phyloP scores from a whole-genome alignment of 2,797 vertebrate species.

The Hoplostethus atlanticus region DNA sequence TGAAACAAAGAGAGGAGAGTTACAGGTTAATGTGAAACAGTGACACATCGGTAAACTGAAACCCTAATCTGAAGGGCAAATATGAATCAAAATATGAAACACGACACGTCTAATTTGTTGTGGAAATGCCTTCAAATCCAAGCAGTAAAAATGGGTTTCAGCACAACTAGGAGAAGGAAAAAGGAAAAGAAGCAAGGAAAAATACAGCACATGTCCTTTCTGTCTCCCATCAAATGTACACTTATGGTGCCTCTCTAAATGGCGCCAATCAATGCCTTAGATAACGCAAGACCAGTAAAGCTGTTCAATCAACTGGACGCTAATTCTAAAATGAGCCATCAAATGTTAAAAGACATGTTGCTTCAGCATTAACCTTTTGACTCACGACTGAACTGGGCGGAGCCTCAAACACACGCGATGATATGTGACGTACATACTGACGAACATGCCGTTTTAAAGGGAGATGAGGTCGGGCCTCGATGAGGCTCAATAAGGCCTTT shows the following conservation, averaged over 20 bases:
- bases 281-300: conserved; percentile 4
- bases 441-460: conserved; percentile 11
- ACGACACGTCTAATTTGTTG: too few relatives aligned
- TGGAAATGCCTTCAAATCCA: too few relatives aligned
- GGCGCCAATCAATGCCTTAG: conserved; percentile 9
- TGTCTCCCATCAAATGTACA: too few relatives aligned
- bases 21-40: too few relatives aligned
- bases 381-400: neutral
- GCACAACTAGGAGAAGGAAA: too few relatives aligned
- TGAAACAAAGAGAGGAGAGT: too few relatives aligned
- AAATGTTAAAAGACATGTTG: conserved; percentile 10
- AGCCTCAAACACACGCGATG: neutral
- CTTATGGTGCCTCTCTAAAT: neutral
- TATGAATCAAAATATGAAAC: too few relatives aligned
- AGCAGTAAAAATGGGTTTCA: too few relatives aligned
- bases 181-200: too few relatives aligned
- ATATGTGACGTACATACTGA: conserved; percentile 1
- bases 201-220: too few relatives aligned
- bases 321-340: neutral
- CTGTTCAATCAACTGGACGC: neutral
- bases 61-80: too few relatives aligned
- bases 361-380: neutral
- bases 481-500: conserved; percentile 29
- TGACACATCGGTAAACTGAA: too few relatives aligned
- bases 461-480: conserved; percentile 21